These are phyloP conservation scores for Scaptodrosophila latifasciaeformis DNA, from an alignment of 2,888 invertebrate species.

Conservation along the genomic window DNA sequence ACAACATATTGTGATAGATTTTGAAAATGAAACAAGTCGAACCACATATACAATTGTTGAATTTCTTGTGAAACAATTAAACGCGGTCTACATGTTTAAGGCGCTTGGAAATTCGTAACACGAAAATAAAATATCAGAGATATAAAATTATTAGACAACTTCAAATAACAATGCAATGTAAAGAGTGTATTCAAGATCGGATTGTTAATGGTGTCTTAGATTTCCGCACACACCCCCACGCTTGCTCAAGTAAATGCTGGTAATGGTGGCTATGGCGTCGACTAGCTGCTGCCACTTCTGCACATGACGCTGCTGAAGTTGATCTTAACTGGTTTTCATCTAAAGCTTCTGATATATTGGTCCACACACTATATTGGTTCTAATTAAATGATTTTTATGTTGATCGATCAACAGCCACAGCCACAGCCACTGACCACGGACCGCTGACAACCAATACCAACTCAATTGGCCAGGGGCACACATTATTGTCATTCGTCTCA, in stretches of 20 bases:
- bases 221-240: constrained; percentile 1
- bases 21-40: no score
- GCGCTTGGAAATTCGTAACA: no score
- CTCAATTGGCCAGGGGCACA: constrained; percentile 13
- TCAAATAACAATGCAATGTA: constrained; percentile 35
- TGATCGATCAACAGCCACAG: constrained; percentile 52
- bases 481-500: constrained; percentile 52
- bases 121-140: no score
- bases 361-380: constrained; percentile 64
- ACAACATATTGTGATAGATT: no score
- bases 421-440: neutral
- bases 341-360: constrained; percentile 66
- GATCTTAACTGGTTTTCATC: constrained; percentile 65
- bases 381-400: constrained; percentile 60
- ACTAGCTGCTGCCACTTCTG: constrained; percentile 1
- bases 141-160: constrained; percentile 48
- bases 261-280: neutral
- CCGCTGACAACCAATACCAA: neutral
- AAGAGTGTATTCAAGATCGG: constrained; percentile 7
- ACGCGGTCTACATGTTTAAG: no score
- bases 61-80: no score
- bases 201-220: no score
- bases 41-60: no score
- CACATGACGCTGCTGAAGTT: constrained; percentile 42
- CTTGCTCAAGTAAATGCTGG: neutral